A percentile compares a stretch with the other conserved stretches of the same genome.
These are phyloP conservation scores for Cepaea nemoralis DNA, from an alignment of 1,140 invertebrate species.

Conservation along the genomic window DNA sequence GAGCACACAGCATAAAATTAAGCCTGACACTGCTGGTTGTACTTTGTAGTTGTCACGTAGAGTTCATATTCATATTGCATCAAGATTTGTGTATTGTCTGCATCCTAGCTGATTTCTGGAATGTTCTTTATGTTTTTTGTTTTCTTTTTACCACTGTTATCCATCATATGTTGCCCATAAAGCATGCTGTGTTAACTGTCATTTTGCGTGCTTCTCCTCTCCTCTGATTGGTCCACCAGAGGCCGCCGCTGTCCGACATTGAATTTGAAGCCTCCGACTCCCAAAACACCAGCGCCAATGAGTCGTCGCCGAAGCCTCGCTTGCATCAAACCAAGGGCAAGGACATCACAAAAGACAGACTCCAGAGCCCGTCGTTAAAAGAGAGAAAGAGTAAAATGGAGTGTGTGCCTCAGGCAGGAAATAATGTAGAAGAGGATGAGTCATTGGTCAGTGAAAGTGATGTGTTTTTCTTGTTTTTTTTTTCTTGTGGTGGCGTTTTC, in stretches of 20 bases:
- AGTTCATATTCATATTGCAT: too few species aligned
- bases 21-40: too few species aligned
- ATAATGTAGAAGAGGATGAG: slow-evolving; percentile 58
- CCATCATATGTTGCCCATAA: neutral
- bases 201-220: neutral
- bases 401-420: slow-evolving; percentile 63
- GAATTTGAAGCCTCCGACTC: slow-evolving; percentile 8
- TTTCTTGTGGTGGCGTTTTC: neutral
- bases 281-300: slow-evolving; percentile 12
- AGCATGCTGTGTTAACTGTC: neutral
- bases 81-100: too few species aligned
- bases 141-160: neutral
- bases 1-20: too few species aligned
- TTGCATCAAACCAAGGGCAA: slow-evolving; percentile 47
- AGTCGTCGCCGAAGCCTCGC: slow-evolving; percentile 49
- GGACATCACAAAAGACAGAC: slow-evolving; percentile 59
- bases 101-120: too few species aligned
- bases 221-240: neutral
- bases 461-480: neutral
- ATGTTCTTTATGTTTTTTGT: neutral
- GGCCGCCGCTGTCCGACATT: neutral
- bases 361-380: slow-evolving; percentile 66
- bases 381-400: slow-evolving; percentile 69
- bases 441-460: slow-evolving; percentile 57
- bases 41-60: too few species aligned